Evolutionary conservation across 2,113 vertebrate species (phyloP).

Genomic region (Mustela lutreola): DNA sequence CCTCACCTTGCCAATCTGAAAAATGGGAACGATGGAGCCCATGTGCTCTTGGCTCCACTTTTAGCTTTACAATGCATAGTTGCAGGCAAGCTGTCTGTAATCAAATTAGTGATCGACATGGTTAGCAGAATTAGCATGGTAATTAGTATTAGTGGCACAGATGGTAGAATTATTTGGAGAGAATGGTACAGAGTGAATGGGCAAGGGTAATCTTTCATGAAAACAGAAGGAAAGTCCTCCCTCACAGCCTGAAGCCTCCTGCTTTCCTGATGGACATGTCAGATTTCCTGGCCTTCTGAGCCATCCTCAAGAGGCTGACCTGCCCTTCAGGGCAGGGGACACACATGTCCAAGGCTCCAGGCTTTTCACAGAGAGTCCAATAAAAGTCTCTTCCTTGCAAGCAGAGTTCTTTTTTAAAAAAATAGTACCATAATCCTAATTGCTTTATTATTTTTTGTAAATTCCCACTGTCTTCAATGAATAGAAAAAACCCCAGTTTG

Average conservation of each 20-base stretch:
- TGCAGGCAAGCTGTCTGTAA: not conserved
- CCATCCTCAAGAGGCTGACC: not conserved
- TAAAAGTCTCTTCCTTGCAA: not conserved
- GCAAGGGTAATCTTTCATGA: not conserved
- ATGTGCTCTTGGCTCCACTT: not conserved
- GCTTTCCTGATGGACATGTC: not conserved
- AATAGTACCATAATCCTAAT: not conserved
- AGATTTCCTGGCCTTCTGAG: not conserved
- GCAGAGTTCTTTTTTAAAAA: not conserved
- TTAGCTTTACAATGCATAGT: not conserved
- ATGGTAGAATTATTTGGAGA: not conserved
- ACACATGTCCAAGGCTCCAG: not conserved
- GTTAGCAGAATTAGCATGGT: not conserved
- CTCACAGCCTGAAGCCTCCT: not conserved
- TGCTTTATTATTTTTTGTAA: not conserved
- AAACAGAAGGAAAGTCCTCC: not conserved
- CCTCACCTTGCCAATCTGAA: not conserved
- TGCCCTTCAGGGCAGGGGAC: not conserved
- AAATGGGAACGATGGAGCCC: fast-evolving
- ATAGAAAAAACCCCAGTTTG: not conserved
- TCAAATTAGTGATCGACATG: not conserved
- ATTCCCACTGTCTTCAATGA: not conserved
- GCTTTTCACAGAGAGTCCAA: not conserved
- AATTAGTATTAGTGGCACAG: not conserved
- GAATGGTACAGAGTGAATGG: not conserved